These are phyloP conservation scores for Bombus confusus DNA, from an alignment of 1,140 invertebrate genomes.

Conservation along the genomic window DNA sequence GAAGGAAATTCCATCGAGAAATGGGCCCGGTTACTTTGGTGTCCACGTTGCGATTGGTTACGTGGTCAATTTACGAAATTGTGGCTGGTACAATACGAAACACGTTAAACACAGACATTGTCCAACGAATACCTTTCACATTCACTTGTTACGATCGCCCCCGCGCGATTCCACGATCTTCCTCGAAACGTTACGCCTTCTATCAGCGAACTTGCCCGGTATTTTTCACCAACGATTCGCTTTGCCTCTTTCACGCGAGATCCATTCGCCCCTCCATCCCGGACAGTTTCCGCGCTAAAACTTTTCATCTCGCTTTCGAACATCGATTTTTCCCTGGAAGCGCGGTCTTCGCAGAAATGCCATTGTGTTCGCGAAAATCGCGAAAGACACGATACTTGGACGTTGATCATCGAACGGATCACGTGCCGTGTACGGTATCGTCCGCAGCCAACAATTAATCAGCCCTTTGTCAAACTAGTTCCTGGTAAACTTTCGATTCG, in stretches of 20 bases:
- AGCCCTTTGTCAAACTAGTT: neutral
- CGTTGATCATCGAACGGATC: constrained; percentile 5
- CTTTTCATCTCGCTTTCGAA: neutral
- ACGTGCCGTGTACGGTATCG: neutral
- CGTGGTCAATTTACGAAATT: no score
- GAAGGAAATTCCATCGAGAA: neutral
- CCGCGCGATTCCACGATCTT: neutral
- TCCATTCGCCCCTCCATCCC: neutral
- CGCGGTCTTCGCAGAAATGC: no score
- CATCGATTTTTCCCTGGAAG: neutral
- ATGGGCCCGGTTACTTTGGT: neutral
- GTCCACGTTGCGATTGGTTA: neutral
- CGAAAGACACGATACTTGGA: neutral
- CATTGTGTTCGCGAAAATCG: neutral
- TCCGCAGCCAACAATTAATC: neutral
- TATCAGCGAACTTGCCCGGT: neutral
- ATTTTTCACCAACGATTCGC: neutral
- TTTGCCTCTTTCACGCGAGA: neutral
- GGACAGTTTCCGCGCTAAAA: neutral
- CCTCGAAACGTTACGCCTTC: neutral
- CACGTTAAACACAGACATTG: neutral
- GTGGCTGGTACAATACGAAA: neutral
- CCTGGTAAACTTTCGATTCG: neutral
- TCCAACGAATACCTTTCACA: neutral
- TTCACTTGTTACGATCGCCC: neutral